These are phyloP conservation scores for Anguilla rostrata DNA, from an alignment of 2,113 vertebrate genomes.

Conservation along the genomic window DNA sequence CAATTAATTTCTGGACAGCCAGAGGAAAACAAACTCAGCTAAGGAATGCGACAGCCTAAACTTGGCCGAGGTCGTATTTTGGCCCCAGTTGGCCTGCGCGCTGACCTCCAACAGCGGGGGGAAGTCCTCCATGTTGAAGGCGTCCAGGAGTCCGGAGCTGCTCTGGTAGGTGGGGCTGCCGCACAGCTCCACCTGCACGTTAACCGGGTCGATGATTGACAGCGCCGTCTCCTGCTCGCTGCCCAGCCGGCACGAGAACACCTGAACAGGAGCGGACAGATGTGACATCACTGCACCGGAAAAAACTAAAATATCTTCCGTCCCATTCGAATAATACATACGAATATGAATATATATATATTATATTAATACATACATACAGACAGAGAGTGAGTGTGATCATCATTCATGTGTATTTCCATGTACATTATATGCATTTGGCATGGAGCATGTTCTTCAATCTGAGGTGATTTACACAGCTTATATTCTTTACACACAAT, in stretches of 20 bases:
- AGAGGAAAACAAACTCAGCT: no score
- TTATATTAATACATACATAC: no score
- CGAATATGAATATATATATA: no score
- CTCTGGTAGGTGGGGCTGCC: conserved; percentile 91
- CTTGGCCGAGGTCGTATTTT: no score
- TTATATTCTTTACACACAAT: no score
- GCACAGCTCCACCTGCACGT: conserved; percentile 89
- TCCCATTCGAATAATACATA: no score
- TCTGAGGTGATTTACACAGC: no score
- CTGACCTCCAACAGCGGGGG: conserved; percentile 91
- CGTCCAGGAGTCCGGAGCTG: conserved; percentile 89
- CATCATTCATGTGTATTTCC: no score
- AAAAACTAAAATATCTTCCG: background rate
- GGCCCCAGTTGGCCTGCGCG: background rate
- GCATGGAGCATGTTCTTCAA: no score
- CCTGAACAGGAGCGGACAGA: conserved; percentile 60
- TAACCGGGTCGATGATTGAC: conserved; percentile 94
- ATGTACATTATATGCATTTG: no score
- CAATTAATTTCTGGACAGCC: background rate
- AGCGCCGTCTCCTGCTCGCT: conserved; percentile 92
- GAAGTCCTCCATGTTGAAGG: conserved; percentile 93
- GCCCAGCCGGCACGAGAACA: conserved; percentile 92
- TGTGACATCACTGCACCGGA: background rate
- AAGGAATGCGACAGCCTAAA: no score
- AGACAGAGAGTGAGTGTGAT: no score